Percentiles rank a stretch among this genome's conserved stretches.
These are phyloP conservation scores for Pituophis catenifer DNA, from an alignment of 2,113 vertebrate species.

Conservation along the genomic window DNA sequence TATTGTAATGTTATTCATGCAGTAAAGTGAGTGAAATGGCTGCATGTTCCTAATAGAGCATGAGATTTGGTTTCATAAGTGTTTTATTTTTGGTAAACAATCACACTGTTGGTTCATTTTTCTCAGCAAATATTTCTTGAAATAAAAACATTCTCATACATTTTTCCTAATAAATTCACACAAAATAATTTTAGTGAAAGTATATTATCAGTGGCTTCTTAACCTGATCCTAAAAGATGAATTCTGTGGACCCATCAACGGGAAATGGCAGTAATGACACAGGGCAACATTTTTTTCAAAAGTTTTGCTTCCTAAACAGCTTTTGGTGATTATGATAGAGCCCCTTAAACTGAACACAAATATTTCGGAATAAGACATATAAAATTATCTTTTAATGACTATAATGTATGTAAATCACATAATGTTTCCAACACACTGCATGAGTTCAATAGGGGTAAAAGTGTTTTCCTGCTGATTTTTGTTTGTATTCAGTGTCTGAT, in stretches of 20 bases:
- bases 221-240: background rate
- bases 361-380: background rate
- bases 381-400: background rate
- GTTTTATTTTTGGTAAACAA: accelerated
- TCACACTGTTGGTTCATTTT: background rate
- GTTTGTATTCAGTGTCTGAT: background rate
- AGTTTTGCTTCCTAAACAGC: background rate
- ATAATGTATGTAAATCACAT: background rate
- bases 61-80: background rate
- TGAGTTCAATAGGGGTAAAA: background rate
- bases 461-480: background rate
- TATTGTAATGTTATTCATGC: accelerated
- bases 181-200: background rate
- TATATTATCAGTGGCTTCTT: background rate
- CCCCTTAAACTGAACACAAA: background rate
- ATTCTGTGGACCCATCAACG: background rate
- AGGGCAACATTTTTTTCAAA: background rate
- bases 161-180: background rate
- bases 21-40: accelerated
- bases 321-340: background rate
- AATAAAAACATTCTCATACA: accelerated
- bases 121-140: accelerated
- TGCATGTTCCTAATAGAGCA: accelerated
- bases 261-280: background rate
- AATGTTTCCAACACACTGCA: background rate